Percentiles rank a stretch among this genome's conserved stretches.
phyloP scores from a whole-genome alignment of 2,797 vertebrate genomes.

The Morus bassanus region DNA sequence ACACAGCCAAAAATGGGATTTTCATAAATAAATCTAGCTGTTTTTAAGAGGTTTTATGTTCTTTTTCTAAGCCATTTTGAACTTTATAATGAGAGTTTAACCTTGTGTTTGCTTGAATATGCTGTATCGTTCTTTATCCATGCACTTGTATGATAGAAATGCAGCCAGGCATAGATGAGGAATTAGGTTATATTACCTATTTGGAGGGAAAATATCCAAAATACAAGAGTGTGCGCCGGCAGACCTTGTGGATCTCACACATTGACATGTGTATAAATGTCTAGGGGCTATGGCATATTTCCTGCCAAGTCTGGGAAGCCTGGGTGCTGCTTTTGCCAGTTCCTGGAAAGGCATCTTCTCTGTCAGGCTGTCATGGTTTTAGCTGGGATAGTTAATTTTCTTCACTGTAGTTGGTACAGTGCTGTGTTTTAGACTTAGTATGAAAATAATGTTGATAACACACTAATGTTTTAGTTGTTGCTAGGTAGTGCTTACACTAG shows the following conservation, averaged over 20 bases:
- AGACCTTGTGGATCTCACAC: background rate
- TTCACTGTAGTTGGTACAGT: too few species aligned
- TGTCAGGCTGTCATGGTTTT: too few species aligned
- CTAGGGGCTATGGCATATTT: background rate
- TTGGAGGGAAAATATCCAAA: background rate
- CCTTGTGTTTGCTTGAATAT: background rate
- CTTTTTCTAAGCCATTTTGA: background rate
- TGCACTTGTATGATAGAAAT: background rate
- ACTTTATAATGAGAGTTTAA: background rate
- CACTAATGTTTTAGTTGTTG: too few species aligned
- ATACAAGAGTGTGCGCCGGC: background rate
- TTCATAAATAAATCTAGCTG: background rate
- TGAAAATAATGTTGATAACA: too few species aligned
- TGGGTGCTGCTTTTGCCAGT: background rate
- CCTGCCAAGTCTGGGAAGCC: background rate
- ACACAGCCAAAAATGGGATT: background rate
- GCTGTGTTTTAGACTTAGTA: too few species aligned
- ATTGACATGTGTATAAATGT: fast-evolving
- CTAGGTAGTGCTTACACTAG: too few species aligned
- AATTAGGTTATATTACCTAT: background rate
- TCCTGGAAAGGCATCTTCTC: background rate
- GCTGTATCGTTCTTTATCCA: background rate
- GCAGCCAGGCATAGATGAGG: background rate
- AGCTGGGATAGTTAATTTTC: too few species aligned
- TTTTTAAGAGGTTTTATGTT: background rate